Evolutionary conservation across 2,797 vertebrate genomes (phyloP), one percentile per base, ranked within the genome.

Genomic region (Gymnoscopelus braueri): DNA sequence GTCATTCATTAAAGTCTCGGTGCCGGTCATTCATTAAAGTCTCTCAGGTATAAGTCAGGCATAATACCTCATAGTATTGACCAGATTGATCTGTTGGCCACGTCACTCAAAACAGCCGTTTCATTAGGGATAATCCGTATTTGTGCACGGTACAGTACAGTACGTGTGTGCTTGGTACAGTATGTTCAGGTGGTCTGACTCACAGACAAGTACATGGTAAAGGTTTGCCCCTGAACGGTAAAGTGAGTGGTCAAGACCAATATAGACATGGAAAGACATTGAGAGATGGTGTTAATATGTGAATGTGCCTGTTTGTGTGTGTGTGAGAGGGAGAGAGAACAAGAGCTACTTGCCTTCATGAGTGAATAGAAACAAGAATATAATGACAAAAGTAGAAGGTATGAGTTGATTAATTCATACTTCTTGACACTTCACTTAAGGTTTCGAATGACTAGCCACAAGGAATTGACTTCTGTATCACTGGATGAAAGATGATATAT

Each of bases 11-110:
- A 86, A 79, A 63, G 58, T 65, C 65, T 56, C 47, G n/a, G n/a
- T n/a, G n/a, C n/a, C n/a, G n/a, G n/a, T 81, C 68, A 71, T 87
- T 87, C 84, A 81, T 88, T 80, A 86, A 79, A 63, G 58, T 65
- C 65, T 56, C 47, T n/a, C n/a, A 10, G 9, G 39, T 44, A 44
- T 44, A 9, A 44, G 39, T 44, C 39, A 10, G 39, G 9, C 39
- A 44, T 44, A 9, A 2, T 44, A 1, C 8, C 39, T 44, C 39
- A 3, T 7, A 44, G 1, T 44, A 44, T 44, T 78, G 12, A 85
- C 71, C 49, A 12, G 66, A 91, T 89, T 81, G 84, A 90, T 88
- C 80, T 57, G 12, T n/a, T 63, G 68, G 73, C 82, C 71, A 71
- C 58, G n/a, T 60, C 58, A 10, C 75, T 83, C 72, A 75, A 79